Evolutionary conservation across 2,888 invertebrate genomes (phyloP), one percentile per base, ranked within the genome.

Genomic region (Biston stratarius): DNA sequence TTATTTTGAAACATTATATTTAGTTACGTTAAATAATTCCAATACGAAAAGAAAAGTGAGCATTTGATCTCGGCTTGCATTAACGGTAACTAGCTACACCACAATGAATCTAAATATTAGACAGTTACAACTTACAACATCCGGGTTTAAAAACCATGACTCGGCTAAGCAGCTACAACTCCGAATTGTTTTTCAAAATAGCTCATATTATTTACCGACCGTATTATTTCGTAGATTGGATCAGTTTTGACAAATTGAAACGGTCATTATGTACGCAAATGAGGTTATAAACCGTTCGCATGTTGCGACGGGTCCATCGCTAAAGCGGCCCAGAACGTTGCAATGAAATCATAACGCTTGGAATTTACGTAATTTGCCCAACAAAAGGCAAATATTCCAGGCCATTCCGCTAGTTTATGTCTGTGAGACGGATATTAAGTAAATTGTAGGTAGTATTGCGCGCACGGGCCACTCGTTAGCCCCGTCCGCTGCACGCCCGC

Each of bases 381-480:
- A 87, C 89, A 88, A 90, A 87, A 90, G 86, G 88, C 88, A 85
- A 90, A 89, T 89, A 88, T 85, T 86, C 82, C 81, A 77, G 80
- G 82, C 85, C 81, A 88, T 89, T 89, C 85, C 78, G 85, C 87
- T 90, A 88, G 87, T 92, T 92, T 89, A 91, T 89, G 87, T 88
- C 83, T 83, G 84, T 81, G 87, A 85, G 85, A 85, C 84, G 84
- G 83, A 87, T 87, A 91, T 92, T 91, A 92, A 91, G 91, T 92
- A 92, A 92, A 92, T 90, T 89, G 91, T 90, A 77, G 76, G 83
- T 83, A 90, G 88, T 88, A 92, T 91, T 90, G 92, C 83, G 83
- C 82, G 92, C 93, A 93, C 93, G 92, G 89, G 93, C 89, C 88
- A 88, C 89, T 92, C 92, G 92, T 92, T 91, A 92, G 84, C 77